Evolutionary conservation across 2,113 vertebrate genomes (phyloP), one percentile per base, ranked within the genome.

Genomic region (chimpanzee (Pan troglodytes)): DNA sequence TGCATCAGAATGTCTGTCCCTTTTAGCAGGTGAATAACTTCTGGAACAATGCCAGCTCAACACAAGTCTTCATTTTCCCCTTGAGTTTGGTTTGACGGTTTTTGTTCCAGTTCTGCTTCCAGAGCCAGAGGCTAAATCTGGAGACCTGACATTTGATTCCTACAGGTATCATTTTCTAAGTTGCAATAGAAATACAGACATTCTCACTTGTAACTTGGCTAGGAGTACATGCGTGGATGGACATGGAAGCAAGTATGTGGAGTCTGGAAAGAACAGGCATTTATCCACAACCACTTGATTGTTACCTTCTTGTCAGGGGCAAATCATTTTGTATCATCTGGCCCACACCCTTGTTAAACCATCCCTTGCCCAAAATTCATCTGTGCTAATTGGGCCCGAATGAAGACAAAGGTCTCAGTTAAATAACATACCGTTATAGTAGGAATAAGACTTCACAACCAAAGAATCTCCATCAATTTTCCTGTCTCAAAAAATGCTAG

Each of bases 131-230:
- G 92, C 94, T 95, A 78, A 94, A 86, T 92, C 92, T 83, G 25
- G 45, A 97, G 61, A 2, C 40, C 57, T 96, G 95, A 80, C 94
- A 90, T 96, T 86, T 96, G 67, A 95, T 93, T 97, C 55, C 92
- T 88, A 97, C 59, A 91, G 59, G n/a, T 92, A 86, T 92, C 59
- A 2, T 83, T 96, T 96, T 95, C 90, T 96, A 96, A 96, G 94
- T 89, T 96, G 92, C 79, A 89, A 80, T 89, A 93, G 93, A 91
- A 96, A 96, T 96, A 70, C 43, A 93, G 64, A 68, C 6, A 16
- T 59, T 70, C 35, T 97, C 22, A 17, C 78, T 85, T 64, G 68
- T 50, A 22, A 61, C 89, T 85, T 92, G 52, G 35, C 67, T 94
- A 9, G 11, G 11, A 86, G 45, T 27, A 82, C 52, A 48, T 8